Conservation (phyloP, 2,888 invertebrate species). For the Oligia latruncula region DNA sequence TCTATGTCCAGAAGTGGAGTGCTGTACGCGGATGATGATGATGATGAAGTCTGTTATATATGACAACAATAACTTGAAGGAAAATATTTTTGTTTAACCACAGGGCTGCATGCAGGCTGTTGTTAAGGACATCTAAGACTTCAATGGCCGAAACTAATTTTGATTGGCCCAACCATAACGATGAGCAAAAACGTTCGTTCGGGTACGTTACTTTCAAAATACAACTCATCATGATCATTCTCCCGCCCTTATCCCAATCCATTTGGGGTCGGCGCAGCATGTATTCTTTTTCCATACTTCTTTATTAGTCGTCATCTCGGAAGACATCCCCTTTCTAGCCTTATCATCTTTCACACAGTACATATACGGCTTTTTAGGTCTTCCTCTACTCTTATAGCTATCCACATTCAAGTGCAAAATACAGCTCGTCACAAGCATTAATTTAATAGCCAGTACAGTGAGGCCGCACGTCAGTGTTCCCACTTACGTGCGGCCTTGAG, state of each 20-base stretch:
- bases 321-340: background rate
- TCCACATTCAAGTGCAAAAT: background rate
- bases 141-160: conserved; percentile 71
- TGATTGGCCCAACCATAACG: conserved; percentile 71
- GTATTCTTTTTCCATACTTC: background rate
- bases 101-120: conserved; percentile 75
- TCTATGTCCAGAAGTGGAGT: background rate
- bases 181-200: background rate
- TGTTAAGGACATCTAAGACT: conserved; percentile 72
- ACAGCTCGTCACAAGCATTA: background rate
- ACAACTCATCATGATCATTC: background rate
- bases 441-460: background rate
- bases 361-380: background rate
- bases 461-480: too few relatives aligned
- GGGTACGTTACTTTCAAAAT: conserved; percentile 62
- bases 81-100: background rate
- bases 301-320: background rate
- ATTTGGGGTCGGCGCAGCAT: background rate
- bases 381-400: background rate
- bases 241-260: too few relatives aligned
- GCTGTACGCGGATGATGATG: background rate
- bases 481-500: too few relatives aligned
- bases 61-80: background rate
- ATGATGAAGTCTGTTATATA: background rate
- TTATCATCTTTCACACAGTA: background rate